Evolutionary conservation across 2,888 invertebrate genomes (phyloP), one percentile per base, ranked within the genome.

Genomic region (Drosophila bunnanda): DNA sequence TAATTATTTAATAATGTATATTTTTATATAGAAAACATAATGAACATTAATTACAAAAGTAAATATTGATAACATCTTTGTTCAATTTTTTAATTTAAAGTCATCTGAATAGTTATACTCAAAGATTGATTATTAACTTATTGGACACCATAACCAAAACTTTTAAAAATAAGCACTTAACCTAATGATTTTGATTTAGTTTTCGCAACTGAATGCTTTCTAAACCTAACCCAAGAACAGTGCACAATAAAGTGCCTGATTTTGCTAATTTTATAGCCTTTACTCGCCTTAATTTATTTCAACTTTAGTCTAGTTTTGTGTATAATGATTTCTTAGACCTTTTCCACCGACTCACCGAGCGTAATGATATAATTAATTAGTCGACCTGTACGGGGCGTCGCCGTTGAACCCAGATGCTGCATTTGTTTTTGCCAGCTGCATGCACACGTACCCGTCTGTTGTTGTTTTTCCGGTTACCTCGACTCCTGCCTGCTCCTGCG

Each of bases 291-390:
- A 28, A 28, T 74, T 82, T 70, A 57, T 12, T 22, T 4, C 1
- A 36, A 13, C 41, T 36, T 17, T 38, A 30, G 20, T 59, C 25
- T 34, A 22, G 38, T 32, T 44, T 44, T 44, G 44, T 44, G 50
- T 43, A 38, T 57, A 74, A 66, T 53, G 52, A 55, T 74, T 57
- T 28, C 55, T 22, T 22, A 22, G 58, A 43, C 34, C 38, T 34
- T 44, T 48, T 34, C 25, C 30, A 10, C 34, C 34, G 15, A 30
- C 32, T 34, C 12, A 17, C 25, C 43, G 30, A 25, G 44, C 60
- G 41, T 74, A 72, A 74, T 72, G 65, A 65, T 74, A 75, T 74
- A 72, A 72, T 72, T 72, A 72, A 74, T 72, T 72, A 75, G 75
- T 57, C 52, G 12, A 48, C 53, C 65, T 52, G 58, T 15, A 17